Evolutionary conservation across 2,113 vertebrate genomes (phyloP).

Genomic region (Nibea coibor): DNA sequence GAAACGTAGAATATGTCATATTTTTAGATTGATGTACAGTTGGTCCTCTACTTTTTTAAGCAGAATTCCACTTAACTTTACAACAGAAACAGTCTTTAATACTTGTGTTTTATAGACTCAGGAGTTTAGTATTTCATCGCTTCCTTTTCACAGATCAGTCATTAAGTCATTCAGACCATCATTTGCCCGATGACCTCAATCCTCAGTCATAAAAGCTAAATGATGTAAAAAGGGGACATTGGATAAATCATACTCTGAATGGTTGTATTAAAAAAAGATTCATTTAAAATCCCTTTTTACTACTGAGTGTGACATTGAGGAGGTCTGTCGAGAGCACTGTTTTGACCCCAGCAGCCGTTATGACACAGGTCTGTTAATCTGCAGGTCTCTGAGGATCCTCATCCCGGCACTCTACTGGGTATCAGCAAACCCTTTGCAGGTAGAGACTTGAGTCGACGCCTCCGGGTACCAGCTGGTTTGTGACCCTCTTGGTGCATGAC

Average conservation of each 20-base stretch:
- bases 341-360: slow-evolving; percentile 4
- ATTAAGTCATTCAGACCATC: slow-evolving; percentile 43
- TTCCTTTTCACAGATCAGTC: slow-evolving; percentile 37
- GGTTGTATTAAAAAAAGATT: slow-evolving; percentile 31
- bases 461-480: slow-evolving; percentile 18
- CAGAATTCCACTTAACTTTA: slow-evolving; percentile 48
- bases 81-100: slow-evolving; percentile 36
- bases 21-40: slow-evolving; percentile 24
- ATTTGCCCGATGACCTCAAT: slow-evolving; percentile 48
- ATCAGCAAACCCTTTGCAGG: slow-evolving; percentile 6
- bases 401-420: not conserved
- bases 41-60: slow-evolving; percentile 25
- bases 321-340: not conserved
- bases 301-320: not conserved
- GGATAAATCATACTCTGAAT: slow-evolving; percentile 2
- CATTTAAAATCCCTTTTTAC: slow-evolving; percentile 17
- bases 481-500: slow-evolving; percentile 6
- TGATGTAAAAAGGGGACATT: slow-evolving; percentile 31
- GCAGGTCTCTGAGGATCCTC: not conserved
- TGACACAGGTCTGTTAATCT: slow-evolving; percentile 12
- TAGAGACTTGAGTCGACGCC: slow-evolving; percentile 2
- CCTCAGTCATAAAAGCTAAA: slow-evolving; percentile 39
- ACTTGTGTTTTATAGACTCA: slow-evolving; percentile 43
- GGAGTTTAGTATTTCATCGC: slow-evolving; percentile 36
- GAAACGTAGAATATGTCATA: not conserved